Evolutionary conservation across 23 tunicate species (phyloP), one percentile per base, ranked within the genome.

Genomic region (Ciona savignyi): DNA sequence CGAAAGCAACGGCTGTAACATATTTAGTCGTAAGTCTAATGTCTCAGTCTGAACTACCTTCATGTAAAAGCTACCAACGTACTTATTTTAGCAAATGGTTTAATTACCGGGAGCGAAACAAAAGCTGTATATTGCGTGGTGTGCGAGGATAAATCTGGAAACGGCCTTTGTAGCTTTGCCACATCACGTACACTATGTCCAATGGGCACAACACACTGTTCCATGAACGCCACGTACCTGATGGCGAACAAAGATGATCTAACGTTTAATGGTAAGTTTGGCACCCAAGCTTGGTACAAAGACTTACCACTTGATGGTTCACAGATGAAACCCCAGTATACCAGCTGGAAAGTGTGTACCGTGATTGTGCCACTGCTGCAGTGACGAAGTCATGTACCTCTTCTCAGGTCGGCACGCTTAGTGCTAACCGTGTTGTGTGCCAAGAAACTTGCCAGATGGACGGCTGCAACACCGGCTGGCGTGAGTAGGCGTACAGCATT

Each of bases 21-120:
- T 71, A 0, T 31, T 30, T n/a, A 64, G 60, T 27, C 80, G 80
- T 76, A 76, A 64, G 71, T 34, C n/a, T n/a, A 42, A 42, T 6
- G 15, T 9, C 15, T 42, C 9, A 9, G 15, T 15, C 56, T 42
- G 15, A 9, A 42, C 15, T 42, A 6, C 11, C 56, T 42, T 42
- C 15, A 42, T 15, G 15, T 6, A 42, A 6, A 42, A 6, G 9
- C 11, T 6, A 42, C 56, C 56, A 42, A 42, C 56, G 56, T 6
- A 42, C 56, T 6, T 31, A 9, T 74, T 74, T 22, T 63, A 76
- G 80, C 80, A 34, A 71, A 76, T 65, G 80, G 80, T 27, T 24
- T 65, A 9, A 34, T 66, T 15, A 32, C 60, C 32, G 70, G 49
- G 30, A 32, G 29, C 1, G 80, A 76, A 28, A 64, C 42, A n/a